A percentile compares a stretch with the other conserved stretches of the same genome.
Conservation (phyloP, 2,113 vertebrate genomes). For the Python bivittatus region DNA sequence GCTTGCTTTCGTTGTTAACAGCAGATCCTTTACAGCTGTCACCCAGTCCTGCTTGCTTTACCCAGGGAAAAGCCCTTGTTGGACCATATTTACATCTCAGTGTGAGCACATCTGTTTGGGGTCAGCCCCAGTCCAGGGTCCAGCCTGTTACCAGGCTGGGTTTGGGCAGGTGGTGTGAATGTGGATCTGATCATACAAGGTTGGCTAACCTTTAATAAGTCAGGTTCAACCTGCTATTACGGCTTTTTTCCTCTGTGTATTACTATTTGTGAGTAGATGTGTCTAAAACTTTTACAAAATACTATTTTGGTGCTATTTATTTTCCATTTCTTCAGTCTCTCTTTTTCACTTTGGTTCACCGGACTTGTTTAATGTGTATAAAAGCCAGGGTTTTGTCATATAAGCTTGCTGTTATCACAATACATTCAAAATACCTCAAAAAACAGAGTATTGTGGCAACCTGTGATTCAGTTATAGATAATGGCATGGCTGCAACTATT, state of each 20-base stretch:
- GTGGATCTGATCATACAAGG: background rate
- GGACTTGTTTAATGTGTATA: slow-evolving; percentile 54
- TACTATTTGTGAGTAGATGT: slow-evolving; percentile 33
- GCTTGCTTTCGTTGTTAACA: slow-evolving; percentile 12
- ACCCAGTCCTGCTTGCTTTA: background rate
- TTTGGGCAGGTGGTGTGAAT: background rate
- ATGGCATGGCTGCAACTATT: slow-evolving; percentile 20
- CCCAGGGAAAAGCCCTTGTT: background rate
- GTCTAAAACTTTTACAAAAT: slow-evolving; percentile 37
- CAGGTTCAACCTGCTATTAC: slow-evolving; percentile 2
- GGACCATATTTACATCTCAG: background rate
- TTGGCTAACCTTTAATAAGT: slow-evolving; percentile 20
- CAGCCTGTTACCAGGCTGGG: background rate
- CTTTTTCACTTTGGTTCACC: slow-evolving; percentile 47
- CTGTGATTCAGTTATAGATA: slow-evolving; percentile 38
- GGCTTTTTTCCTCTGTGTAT: slow-evolving; percentile 27
- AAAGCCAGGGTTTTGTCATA: slow-evolving; percentile 60
- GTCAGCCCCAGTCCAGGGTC: background rate
- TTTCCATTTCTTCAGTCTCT: slow-evolving; percentile 26
- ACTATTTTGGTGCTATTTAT: slow-evolving; percentile 50
- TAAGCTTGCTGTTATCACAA: slow-evolving; percentile 56
- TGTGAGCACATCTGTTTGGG: background rate
- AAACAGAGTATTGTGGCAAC: slow-evolving; percentile 57
- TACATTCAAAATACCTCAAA: slow-evolving; percentile 72
- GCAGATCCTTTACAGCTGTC: background rate